Evolutionary conservation across 53 echinoderm and acorn worm species (phyloP).

Genomic region (Paelopatides confundens): DNA sequence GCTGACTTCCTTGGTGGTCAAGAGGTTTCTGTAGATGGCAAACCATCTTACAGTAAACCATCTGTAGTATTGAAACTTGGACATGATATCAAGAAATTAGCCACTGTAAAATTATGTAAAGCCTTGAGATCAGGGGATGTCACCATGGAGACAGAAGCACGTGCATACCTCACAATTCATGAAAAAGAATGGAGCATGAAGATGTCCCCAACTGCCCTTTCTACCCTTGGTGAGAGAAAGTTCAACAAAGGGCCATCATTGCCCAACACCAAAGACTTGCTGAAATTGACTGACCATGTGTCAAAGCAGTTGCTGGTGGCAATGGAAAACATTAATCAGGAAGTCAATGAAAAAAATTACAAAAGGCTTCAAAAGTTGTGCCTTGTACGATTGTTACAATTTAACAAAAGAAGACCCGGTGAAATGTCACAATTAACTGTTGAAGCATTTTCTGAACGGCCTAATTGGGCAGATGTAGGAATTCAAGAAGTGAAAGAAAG

Average conservation of each 20-base stretch:
- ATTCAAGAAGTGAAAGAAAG: slow-evolving; percentile 32
- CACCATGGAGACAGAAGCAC: slow-evolving; percentile 50
- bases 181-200: slow-evolving; percentile 51
- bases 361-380: slow-evolving; percentile 30
- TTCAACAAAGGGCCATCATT: slow-evolving; percentile 4
- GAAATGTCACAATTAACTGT: slow-evolving; percentile 42
- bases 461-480: slow-evolving; percentile 9
- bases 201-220: slow-evolving; percentile 26
- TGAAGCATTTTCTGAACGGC: slow-evolving; percentile 2
- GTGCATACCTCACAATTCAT: slow-evolving; percentile 22
- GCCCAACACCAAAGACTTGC: slow-evolving; percentile 50
- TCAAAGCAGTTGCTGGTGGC: neutral
- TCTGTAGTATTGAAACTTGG: slow-evolving; percentile 51
- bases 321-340: neutral
- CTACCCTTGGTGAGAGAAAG: slow-evolving; percentile 20
- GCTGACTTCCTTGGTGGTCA: slow-evolving; percentile 26
- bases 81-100: slow-evolving; percentile 39
- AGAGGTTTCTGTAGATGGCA: too few relatives aligned
- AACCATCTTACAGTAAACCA: neutral
- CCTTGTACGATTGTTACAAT: slow-evolving; percentile 33
- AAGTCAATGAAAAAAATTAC: neutral
- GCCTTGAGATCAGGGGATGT: slow-evolving; percentile 36
- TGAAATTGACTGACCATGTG: slow-evolving; percentile 39
- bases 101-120: slow-evolving; percentile 38
- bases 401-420: slow-evolving; percentile 54